These are phyloP conservation scores for Steinernema scapterisci DNA, from an alignment of 2,888 invertebrate species.

Conservation along the genomic window DNA sequence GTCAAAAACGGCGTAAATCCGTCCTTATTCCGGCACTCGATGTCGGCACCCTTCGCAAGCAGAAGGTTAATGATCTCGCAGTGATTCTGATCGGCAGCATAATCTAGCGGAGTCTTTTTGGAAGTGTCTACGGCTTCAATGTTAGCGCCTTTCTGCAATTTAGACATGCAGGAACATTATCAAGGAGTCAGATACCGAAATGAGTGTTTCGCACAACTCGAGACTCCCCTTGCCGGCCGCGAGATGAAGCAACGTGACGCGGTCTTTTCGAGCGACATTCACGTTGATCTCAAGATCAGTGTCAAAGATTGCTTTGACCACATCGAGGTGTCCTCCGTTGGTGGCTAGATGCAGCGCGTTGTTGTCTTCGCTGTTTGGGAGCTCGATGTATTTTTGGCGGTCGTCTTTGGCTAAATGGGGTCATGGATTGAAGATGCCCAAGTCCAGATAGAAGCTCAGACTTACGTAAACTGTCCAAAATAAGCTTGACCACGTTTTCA, in stretches of 20 bases:
- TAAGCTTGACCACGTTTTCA: not conserved
- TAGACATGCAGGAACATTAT: not conserved
- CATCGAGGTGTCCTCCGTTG: slow-evolving; percentile 94
- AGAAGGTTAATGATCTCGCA: slow-evolving; percentile 44
- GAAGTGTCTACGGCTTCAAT: not conserved
- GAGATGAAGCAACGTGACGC: slow-evolving; percentile 42
- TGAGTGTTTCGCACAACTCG: not conserved
- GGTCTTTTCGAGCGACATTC: slow-evolving; percentile 35
- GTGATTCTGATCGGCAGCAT: slow-evolving; percentile 48
- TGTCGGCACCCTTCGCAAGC: slow-evolving; percentile 35
- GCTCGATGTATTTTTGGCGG: slow-evolving; percentile 1
- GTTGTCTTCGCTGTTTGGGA: slow-evolving; percentile 86
- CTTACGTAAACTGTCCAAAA: not conserved
- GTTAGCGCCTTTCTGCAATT: not conserved
- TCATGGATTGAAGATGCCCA: not conserved
- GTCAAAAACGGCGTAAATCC: slow-evolving; percentile 36
- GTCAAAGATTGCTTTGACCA: slow-evolving; percentile 73
- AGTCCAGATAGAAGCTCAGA: not conserved
- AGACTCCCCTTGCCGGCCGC: slow-evolving; percentile 43
- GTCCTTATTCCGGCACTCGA: slow-evolving; percentile 5
- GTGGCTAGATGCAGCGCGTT: slow-evolving; percentile 97
- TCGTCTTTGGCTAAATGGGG: not conserved
- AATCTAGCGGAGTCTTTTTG: slow-evolving; percentile 43
- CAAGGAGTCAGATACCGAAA: not conserved
- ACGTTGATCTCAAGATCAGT: slow-evolving; percentile 32